Percentiles rank a stretch among this genome's conserved stretches.
phyloP scores from a whole-genome alignment of 2,797 vertebrate genomes.

The Chlorospingus semifuscus region DNA sequence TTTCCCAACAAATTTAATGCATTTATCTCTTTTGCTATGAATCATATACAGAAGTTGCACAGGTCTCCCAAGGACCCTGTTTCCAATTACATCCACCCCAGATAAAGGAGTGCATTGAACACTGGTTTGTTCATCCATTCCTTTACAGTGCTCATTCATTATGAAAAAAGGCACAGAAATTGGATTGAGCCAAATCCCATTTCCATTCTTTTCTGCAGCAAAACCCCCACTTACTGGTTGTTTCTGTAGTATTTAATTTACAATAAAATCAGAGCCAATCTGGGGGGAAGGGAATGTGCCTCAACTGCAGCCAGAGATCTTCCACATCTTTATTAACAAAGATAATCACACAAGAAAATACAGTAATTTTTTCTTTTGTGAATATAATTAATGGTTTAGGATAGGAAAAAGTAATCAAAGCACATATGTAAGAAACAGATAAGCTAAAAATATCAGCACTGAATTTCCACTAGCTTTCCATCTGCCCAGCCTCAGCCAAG shows the following conservation, averaged over 20 bases:
- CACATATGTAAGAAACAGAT: not conserved
- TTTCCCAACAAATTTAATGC: not conserved
- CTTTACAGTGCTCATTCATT: not conserved
- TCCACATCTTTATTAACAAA: not conserved
- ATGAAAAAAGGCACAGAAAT: not conserved
- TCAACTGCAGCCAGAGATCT: not conserved
- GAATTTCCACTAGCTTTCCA: not conserved
- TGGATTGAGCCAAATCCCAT: not conserved
- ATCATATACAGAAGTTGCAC: not conserved
- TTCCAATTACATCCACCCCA: conserved; percentile 15
- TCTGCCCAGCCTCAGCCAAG: not conserved
- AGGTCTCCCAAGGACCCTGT: not conserved
- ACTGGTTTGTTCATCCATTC: not conserved
- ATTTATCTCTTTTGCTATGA: conserved; percentile 14
- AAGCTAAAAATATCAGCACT: not conserved
- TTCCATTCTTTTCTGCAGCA: not conserved
- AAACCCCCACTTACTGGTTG: not conserved
- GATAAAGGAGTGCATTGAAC: conserved; percentile 11
- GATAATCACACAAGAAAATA: accelerated
- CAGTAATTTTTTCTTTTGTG: not conserved
- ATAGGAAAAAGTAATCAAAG: not conserved
- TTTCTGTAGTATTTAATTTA: not conserved
- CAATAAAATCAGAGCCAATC: not conserved
- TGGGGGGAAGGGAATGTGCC: not conserved
- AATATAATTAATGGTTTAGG: not conserved